A percentile compares a stretch with the other conserved stretches of the same genome.
phyloP scores from a whole-genome alignment of 2,888 invertebrate genomes.

The Melinaea marsaeus region DNA sequence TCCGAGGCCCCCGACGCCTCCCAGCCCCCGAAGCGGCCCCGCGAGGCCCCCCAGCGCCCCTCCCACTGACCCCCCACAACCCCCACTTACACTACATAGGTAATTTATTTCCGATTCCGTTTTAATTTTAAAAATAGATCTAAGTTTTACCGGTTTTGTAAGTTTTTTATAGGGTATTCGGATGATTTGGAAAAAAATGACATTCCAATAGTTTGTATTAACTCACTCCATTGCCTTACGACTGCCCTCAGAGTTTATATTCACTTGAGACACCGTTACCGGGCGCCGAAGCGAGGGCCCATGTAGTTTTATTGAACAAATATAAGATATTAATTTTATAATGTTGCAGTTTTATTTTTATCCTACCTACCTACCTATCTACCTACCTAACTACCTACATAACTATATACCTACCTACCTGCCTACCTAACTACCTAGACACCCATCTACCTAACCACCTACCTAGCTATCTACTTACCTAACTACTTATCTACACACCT shows the following conservation, averaged over 20 bases:
- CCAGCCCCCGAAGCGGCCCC: slow-evolving; percentile 67
- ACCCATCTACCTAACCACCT: no score
- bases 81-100: slow-evolving; percentile 78
- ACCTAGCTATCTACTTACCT: no score
- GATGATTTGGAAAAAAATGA: slow-evolving; percentile 36
- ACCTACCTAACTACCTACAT: slow-evolving; percentile 27
- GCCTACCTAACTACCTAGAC: no score
- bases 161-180: slow-evolving; percentile 77
- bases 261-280: slow-evolving; percentile 77
- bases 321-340: slow-evolving; percentile 79
- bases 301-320: slow-evolving; percentile 79
- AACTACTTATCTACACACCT: no score
- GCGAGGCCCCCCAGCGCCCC: slow-evolving; percentile 72
- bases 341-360: slow-evolving; percentile 62
- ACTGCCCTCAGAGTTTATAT: slow-evolving; percentile 78
- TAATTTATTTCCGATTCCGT: slow-evolving; percentile 80
- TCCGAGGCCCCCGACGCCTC: slow-evolving; percentile 56
- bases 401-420: no score
- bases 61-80: slow-evolving; percentile 62
- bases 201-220: slow-evolving; percentile 73
- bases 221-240: slow-evolving; percentile 75
- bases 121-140: slow-evolving; percentile 73
- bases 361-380: slow-evolving; percentile 1
- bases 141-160: slow-evolving; percentile 78
- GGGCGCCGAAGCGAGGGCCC: slow-evolving; percentile 77